These are phyloP conservation scores for Thamnophis elegans DNA, from an alignment of 2,797 vertebrate species.

Conservation along the genomic window DNA sequence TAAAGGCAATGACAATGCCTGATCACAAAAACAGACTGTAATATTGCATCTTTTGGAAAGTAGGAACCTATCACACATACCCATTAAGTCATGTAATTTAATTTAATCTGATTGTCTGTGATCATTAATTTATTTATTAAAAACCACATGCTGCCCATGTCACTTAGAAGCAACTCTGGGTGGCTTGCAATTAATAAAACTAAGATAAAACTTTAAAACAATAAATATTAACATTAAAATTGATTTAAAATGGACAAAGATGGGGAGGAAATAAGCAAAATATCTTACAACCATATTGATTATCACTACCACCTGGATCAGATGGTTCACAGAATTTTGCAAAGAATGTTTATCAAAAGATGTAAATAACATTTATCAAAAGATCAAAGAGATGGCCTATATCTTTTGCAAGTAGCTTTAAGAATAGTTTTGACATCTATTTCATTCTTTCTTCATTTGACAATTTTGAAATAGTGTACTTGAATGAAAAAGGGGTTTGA, in stretches of 20 bases:
- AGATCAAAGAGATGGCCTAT: background rate
- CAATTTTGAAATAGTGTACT: background rate
- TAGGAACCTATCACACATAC: background rate
- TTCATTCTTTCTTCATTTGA: background rate
- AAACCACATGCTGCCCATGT: background rate
- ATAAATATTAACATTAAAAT: background rate
- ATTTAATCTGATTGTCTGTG: background rate
- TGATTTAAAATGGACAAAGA: background rate
- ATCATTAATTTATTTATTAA: background rate
- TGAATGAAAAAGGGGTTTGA: background rate
- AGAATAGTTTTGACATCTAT: background rate
- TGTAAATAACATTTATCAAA: background rate
- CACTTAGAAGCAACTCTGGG: background rate
- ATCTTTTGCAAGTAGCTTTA: background rate
- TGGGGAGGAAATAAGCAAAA: background rate
- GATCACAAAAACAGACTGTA: background rate
- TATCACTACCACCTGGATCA: background rate
- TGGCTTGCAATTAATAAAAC: background rate
- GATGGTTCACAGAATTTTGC: background rate
- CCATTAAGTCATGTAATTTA: background rate
- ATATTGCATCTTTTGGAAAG: background rate
- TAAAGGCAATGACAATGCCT: background rate
- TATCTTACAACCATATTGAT: background rate
- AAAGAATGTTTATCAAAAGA: background rate
- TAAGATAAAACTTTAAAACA: background rate